Base-by-base conservation (phyloP, 2,113 vertebrate genomes). In the Arvicanthis niloticus region DNA sequence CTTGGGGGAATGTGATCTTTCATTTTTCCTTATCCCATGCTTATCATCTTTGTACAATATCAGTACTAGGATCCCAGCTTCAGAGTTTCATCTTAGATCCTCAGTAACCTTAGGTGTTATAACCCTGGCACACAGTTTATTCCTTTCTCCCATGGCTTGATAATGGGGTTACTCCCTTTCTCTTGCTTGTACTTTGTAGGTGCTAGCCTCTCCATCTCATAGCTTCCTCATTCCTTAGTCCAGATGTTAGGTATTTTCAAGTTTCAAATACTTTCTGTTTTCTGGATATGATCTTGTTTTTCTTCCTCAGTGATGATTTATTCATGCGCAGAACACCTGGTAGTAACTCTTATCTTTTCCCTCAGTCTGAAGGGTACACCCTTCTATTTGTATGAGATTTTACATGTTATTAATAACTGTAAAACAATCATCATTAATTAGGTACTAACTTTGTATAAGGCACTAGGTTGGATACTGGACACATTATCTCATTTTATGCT, bases 191-290 rank as follows among this genome's bases (percentile, higher is more conserved):
- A 37, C 29, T 81, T 58, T 51, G 16, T 56, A 89, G 70, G 22
- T 29, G 8, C 0, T 42, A 51, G 6, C 65, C n/a, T 84, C 93
- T 88, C 37, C 75, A 58, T 88, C 85, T 78, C 45, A 22, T 73
- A 9, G 37, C 62, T 40, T 24, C n/a, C 40, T 11, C 22, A 10
- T 77, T 92, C 37, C 60, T 92, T 78, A 89, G 82, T 77, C 19
- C 45, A 68, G 5, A 17, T 29, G 70, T 40, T 22, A 88, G 15
- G 11, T 67, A 62, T n/a, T 91, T 91, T 11, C 12, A 53, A 53
- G 29, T 93, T 93, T 95, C 45, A 42, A n/a, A 51, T 37, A 34
- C 29, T 87, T 97, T 88, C 72, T 85, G 34, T 93, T 95, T 88
- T 90, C 84, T 80, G 9, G 29, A 88, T 89, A 19, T 34, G 10